Evolutionary conservation across 1,140 invertebrate genomes (phyloP).

Genomic region (Diplogasteroides magnus): DNA sequence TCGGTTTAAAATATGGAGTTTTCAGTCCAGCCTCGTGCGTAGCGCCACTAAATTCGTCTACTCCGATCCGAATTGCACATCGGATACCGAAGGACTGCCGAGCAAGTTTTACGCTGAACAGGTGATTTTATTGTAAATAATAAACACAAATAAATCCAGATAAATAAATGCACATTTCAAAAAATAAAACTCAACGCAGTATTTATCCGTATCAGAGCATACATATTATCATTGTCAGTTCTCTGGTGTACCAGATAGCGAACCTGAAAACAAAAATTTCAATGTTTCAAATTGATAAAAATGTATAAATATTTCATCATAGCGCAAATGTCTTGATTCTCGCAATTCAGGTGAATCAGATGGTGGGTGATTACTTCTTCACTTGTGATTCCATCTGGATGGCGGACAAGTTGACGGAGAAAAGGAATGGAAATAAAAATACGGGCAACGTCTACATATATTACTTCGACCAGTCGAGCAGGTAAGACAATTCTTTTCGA

Average conservation of each 20-base stretch:
- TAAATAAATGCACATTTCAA: too few relatives aligned
- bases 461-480: constrained; percentile 52
- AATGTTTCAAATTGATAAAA: too few relatives aligned
- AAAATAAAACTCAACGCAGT: too few relatives aligned
- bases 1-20: constrained; percentile 1
- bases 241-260: too few relatives aligned
- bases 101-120: constrained; percentile 48
- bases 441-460: constrained; percentile 48
- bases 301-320: constrained; percentile 13
- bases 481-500: constrained; percentile 2
- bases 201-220: too few relatives aligned
- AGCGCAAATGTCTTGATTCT: neutral
- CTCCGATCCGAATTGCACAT: constrained; percentile 40
- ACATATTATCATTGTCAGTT: too few relatives aligned
- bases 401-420: constrained; percentile 47
- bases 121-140: too few relatives aligned
- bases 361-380: constrained; percentile 54
- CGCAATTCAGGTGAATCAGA: constrained; percentile 44
- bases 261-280: too few relatives aligned
- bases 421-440: constrained; percentile 16
- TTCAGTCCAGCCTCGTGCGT: constrained; percentile 42
- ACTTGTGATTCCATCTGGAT: constrained; percentile 53
- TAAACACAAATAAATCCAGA: constrained; percentile 10
- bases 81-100: constrained; percentile 25
- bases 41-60: constrained; percentile 51